Base-by-base conservation (phyloP, 2,797 vertebrate species). In the Loriculus beryllinus region DNA sequence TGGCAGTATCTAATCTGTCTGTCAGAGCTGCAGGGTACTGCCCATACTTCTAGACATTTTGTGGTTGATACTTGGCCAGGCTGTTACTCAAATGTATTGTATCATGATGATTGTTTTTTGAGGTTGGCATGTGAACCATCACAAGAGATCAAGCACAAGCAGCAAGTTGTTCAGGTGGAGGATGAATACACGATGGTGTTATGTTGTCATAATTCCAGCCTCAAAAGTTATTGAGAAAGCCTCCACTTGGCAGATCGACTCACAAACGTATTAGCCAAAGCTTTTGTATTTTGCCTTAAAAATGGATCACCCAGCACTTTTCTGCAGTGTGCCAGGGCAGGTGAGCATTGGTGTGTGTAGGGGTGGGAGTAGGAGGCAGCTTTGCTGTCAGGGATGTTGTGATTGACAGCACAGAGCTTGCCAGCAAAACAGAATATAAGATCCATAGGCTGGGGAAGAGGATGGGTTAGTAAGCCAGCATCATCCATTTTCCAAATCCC, bases 151-250 rank as follows among this genome's bases (percentile, higher is more conserved):
- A 4, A 70, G 54, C 49, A 39, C 0, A 13, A 45, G 6, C 63
- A 47, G 57, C 60, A 37, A 8, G 6, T 16, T 20, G 10, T 8
- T 51, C 37, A 40, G 60, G 56, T 13, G 45, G 19, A 63, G 37
- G 35, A n/a, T 12, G 52, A 43, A 28, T 5, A 5, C 12, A 1
- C 2, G 18, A 17, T 5, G n/a, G 21, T 0, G 1, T 52, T 26
- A 7, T 4, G 0, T 21, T 71, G 42, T 33, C 60, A 10, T 28
- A 67, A 68, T 13, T 35, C 7, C 35, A 16, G 12, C 40, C 29
- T 31, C 35, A 47, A 22, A 69, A 40, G 33, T 25, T 26, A 74
- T 23, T 4, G 10, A 76, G 54, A 49, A 72, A 85, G 35, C 23
- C 39, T 65, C 6, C 31, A 26, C 47, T 62, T 82, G 68, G 25